Conservation (phyloP, 2,113 vertebrate species). For the Illadopsis cleaveri region DNA sequence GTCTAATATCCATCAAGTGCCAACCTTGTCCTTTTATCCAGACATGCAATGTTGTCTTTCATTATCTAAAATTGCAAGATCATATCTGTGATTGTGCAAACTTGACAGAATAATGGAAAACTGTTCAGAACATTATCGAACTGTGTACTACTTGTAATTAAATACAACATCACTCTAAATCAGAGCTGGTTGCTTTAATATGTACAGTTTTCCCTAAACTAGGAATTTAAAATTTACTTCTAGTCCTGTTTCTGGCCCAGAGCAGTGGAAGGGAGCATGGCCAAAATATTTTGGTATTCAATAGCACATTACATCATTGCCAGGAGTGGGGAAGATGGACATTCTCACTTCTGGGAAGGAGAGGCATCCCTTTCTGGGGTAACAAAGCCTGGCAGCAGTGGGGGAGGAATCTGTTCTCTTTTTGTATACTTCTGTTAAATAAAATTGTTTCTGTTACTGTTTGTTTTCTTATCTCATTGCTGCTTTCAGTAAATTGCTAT, state of each 20-base stretch:
- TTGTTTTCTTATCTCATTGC: background rate
- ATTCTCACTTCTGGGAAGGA: background rate
- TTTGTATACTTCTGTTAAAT: background rate
- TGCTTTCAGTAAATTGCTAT: background rate
- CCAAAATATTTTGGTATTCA: background rate
- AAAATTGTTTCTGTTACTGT: background rate
- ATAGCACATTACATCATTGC: background rate
- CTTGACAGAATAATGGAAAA: background rate
- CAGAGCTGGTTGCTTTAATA: background rate
- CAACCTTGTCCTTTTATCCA: background rate
- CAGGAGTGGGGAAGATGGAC: background rate
- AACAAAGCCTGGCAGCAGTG: fast-evolving
- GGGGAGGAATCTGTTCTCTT: background rate
- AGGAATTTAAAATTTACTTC: background rate
- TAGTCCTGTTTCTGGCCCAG: background rate
- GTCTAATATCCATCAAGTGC: background rate
- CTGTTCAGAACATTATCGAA: background rate
- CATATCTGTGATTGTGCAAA: background rate
- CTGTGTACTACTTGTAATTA: background rate
- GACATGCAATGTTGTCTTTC: background rate
- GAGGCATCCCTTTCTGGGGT: background rate
- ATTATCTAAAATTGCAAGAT: background rate
- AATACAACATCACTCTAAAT: background rate
- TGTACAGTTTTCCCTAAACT: background rate
- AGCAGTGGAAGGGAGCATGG: background rate